Conservation (phyloP, 2,888 invertebrate genomes). For the Spialia ferax region DNA sequence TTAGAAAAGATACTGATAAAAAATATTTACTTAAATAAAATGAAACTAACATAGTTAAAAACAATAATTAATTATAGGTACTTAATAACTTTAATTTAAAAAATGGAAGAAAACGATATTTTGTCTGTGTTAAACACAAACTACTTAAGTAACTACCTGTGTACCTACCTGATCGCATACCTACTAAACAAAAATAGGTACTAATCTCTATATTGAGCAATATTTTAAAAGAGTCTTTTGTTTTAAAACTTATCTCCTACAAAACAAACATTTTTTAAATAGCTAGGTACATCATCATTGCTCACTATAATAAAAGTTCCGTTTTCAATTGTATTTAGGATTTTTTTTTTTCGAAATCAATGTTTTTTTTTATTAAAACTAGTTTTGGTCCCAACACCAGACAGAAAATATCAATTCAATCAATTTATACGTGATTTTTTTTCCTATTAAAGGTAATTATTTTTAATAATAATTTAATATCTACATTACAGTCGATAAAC, state of each 20-base stretch:
- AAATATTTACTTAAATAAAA: conserved; percentile 1
- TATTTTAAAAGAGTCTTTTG: not conserved
- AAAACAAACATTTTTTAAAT: not conserved
- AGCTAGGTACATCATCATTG: too few species aligned
- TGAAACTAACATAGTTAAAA: not conserved
- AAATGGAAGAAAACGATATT: not conserved
- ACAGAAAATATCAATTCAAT: too few species aligned
- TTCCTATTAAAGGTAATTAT: too few species aligned
- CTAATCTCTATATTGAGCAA: not conserved
- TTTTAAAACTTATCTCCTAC: not conserved
- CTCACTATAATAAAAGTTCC: too few species aligned
- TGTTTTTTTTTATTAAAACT: too few species aligned
- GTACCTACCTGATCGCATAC: not conserved
- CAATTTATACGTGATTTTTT: too few species aligned
- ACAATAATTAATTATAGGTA: not conserved
- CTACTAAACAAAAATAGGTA: not conserved
- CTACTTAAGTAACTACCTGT: too few species aligned
- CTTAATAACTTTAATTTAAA: not conserved
- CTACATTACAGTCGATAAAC: too few species aligned
- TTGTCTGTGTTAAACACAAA: conserved; percentile 1
- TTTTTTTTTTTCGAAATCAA: too few species aligned
- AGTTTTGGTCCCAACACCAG: too few species aligned
- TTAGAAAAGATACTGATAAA: not conserved
- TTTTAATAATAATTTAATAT: too few species aligned
- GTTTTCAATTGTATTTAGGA: too few species aligned